Evolutionary conservation across 2,888 invertebrate species (phyloP), one percentile per base, ranked within the genome.

Genomic region (Acrobasis suavella): DNA sequence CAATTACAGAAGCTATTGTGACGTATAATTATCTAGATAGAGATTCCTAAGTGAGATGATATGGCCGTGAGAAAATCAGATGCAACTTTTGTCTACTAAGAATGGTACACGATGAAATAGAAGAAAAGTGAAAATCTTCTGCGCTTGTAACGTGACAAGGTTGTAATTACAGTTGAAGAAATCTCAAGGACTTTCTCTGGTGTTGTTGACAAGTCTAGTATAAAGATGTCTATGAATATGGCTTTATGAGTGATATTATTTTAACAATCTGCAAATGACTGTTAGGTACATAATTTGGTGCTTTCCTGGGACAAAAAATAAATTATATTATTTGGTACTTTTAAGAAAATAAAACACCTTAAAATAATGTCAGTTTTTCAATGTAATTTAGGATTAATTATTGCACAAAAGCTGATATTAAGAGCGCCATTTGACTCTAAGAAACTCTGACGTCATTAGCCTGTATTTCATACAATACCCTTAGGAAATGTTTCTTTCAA

Each of bases 101-200:
- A 70, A 74, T 73, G 72, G 67, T 70, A 71, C 67, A 67, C 72
- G 72, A 69, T 69, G 69, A 69, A 81, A 73, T 75, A 71, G 70
- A 80, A 76, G 80, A 81, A 81, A 82, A 80, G 83, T 83, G 80
- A 80, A 78, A 80, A 76, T 71, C 70, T 67, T 65, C 65, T 66
- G 63, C 49, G 64, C 42, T 50, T 58, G 49, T 63, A 62, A 62
- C 62, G 37, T 67, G 66, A 65, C 70, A 65, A 64, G 68, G 67
- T 50, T 70, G 67, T 70, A 69, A 72, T 75, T 70, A 69, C 61
- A 69, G 37, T 66, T 68, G 65, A 64, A 68, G 70, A 67, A 67
- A 64, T 67, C 67, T 64, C 67, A 66, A 62, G 58, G 58, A 64
- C 39, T 62, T 65, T 66, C 67, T 66, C 62, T 60, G 49, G 39